phyloP scores from a whole-genome alignment of 1,140 invertebrate species.

The Drosophila varians region DNA sequence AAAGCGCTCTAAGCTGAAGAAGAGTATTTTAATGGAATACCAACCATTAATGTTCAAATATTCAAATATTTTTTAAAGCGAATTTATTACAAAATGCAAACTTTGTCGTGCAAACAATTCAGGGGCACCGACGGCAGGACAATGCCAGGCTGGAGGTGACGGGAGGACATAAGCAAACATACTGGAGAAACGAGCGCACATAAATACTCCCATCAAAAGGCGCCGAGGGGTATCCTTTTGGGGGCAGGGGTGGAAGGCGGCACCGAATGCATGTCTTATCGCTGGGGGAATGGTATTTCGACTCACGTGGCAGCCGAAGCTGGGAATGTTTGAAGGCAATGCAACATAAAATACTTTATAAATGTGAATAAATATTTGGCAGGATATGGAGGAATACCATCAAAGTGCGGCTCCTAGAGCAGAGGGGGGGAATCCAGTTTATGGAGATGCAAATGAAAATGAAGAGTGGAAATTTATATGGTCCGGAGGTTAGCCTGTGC shows the following conservation, averaged over 20 bases:
- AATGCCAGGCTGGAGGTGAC: not conserved
- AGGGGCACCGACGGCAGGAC: constrained; percentile 2
- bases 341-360: constrained; percentile 79
- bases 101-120: constrained; percentile 76
- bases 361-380: constrained; percentile 75
- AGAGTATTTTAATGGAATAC: constrained; percentile 73
- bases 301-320: constrained; percentile 27
- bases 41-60: constrained; percentile 70
- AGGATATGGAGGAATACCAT: constrained; percentile 26
- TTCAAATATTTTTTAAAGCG: constrained; percentile 68
- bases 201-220: constrained; percentile 44
- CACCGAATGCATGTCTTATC: constrained; percentile 71
- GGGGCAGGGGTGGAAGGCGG: constrained; percentile 4
- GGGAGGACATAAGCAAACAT: constrained; percentile 44
- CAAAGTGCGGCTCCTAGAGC: constrained; percentile 14
- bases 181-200: constrained; percentile 27
- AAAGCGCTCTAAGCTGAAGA: constrained; percentile 23
- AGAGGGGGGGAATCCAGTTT: not conserved
- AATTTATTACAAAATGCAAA: constrained; percentile 75
- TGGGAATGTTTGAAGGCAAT: constrained; percentile 67
- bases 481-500: constrained; percentile 25
- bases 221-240: not conserved
- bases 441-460: constrained; percentile 34
- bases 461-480: constrained; percentile 46
- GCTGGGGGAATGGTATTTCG: constrained; percentile 50